Conservation (phyloP, 2,113 vertebrate species). For the Poeciliopsis prolifica region DNA sequence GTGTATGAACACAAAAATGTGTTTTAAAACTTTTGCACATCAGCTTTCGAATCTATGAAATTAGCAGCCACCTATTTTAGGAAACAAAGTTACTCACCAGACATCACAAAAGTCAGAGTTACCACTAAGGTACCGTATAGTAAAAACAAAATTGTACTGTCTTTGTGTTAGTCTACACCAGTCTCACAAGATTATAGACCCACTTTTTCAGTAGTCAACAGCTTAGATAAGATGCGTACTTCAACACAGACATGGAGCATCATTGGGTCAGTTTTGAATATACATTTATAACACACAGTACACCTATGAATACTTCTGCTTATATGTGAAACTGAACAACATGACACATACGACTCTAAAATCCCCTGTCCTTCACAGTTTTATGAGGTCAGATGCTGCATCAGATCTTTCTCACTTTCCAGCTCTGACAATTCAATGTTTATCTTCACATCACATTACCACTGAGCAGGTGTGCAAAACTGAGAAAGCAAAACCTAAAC, state of each 20-base stretch:
- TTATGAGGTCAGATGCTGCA: neutral
- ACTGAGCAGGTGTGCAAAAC: conserved; percentile 2
- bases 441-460: conserved; percentile 9
- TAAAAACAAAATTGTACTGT: neutral
- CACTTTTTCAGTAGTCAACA: neutral
- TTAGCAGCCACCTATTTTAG: neutral
- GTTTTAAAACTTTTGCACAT: neutral
- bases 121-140: neutral
- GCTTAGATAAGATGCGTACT: neutral
- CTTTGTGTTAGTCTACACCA: neutral
- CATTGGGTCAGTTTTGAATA: neutral
- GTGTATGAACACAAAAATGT: neutral
- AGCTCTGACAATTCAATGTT: neutral
- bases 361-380: neutral
- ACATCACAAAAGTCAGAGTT: neutral
- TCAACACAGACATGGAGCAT: neutral
- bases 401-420: neutral
- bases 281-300: neutral
- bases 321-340: neutral
- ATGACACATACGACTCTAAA: neutral
- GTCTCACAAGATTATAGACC: neutral
- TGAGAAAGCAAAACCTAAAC: conserved; percentile 16
- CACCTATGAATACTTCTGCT: neutral
- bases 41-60: neutral
- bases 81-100: neutral